phyloP scores from a whole-genome alignment of 2,113 vertebrate species.

The Chamaea fasciata region DNA sequence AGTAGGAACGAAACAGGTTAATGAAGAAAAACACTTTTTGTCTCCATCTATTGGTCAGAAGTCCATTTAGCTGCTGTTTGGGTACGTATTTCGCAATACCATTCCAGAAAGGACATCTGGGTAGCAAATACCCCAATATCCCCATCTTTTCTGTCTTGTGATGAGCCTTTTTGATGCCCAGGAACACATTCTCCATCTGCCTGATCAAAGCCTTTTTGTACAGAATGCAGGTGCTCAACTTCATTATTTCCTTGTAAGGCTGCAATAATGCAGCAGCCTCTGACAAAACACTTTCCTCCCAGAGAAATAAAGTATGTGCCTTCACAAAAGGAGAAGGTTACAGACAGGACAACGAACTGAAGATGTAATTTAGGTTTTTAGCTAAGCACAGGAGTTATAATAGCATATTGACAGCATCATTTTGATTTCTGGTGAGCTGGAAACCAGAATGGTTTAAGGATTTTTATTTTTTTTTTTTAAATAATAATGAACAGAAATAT shows the following conservation, averaged over 20 bases:
- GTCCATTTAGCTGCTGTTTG: neutral
- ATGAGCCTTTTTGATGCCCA: slow-evolving; percentile 20
- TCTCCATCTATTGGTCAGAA: slow-evolving; percentile 37
- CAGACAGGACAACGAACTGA: neutral
- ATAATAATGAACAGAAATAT: neutral
- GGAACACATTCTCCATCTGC: slow-evolving; percentile 47
- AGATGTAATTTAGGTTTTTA: neutral
- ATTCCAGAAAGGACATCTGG: neutral
- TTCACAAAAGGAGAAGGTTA: slow-evolving; percentile 6
- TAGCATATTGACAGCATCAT: neutral
- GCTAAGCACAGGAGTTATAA: slow-evolving; percentile 18
- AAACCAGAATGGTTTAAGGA: neutral
- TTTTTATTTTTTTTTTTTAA: neutral
- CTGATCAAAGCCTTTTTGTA: slow-evolving; percentile 49
- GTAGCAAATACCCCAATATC: neutral
- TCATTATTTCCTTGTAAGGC: slow-evolving; percentile 8
- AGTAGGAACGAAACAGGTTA: neutral
- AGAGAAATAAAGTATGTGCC: neutral
- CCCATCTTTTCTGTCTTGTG: neutral
- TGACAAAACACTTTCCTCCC: neutral
- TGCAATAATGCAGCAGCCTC: slow-evolving; percentile 12
- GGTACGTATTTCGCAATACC: neutral
- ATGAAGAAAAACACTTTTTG: neutral
- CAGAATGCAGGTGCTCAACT: slow-evolving; percentile 38
- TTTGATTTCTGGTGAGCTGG: neutral